Percentiles rank a stretch among this genome's conserved stretches.
Evolutionary conservation across 2,888 invertebrate species (phyloP).

Genomic region (Brenthis daphne): DNA sequence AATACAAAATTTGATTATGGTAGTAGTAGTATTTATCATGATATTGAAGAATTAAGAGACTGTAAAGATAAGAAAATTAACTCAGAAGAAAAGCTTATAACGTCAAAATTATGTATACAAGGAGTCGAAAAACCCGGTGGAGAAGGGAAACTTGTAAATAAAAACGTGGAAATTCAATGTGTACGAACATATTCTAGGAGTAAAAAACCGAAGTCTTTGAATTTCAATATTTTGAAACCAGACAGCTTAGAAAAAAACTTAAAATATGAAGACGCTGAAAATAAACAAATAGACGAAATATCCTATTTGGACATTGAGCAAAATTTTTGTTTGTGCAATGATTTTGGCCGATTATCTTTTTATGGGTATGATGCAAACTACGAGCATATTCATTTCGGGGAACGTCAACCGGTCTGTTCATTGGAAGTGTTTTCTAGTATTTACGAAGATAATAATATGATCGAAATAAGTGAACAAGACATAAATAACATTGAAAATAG

Average conservation of each 20-base stretch:
- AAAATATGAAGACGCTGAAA: conserved; percentile 35
- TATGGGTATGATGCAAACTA: conserved; percentile 52
- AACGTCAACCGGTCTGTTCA: conserved; percentile 45
- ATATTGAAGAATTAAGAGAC: not conserved
- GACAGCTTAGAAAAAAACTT: conserved; percentile 9
- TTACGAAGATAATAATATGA: conserved; percentile 47
- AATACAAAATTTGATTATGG: not conserved
- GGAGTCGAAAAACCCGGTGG: conserved; percentile 72
- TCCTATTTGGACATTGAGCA: conserved; percentile 22
- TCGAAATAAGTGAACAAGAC: conserved; percentile 9
- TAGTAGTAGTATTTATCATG: not conserved
- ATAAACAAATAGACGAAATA: conserved; percentile 28
- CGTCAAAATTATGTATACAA: conserved; percentile 61
- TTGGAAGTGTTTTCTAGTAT: conserved; percentile 56
- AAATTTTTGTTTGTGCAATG: conserved; percentile 62
- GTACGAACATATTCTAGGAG: conserved; percentile 55
- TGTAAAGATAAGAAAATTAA: conserved; percentile 30
- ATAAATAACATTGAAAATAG: not conserved
- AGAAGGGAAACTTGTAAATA: conserved; percentile 25
- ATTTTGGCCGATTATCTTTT: conserved; percentile 61
- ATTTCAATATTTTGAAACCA: not conserved
- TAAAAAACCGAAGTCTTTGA: conserved; percentile 35
- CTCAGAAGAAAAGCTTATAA: conserved; percentile 37
- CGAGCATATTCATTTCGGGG: conserved; percentile 67
- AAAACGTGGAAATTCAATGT: conserved; percentile 21